Conservation (phyloP, 2,113 vertebrate species). For the Numida meleagris region DNA sequence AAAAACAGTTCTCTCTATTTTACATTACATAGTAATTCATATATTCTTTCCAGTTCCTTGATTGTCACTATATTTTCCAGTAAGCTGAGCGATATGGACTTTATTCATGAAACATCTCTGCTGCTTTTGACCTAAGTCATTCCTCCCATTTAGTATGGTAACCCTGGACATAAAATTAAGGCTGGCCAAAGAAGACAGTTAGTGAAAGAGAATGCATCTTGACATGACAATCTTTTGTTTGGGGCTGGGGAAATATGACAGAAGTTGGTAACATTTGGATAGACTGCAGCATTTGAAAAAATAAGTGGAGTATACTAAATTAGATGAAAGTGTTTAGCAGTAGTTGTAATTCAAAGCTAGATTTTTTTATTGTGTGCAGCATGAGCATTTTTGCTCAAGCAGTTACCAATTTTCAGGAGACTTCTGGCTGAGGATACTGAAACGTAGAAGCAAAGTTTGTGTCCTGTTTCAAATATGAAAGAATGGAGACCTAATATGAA, state of each 20-base stretch:
- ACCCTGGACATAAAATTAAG: neutral
- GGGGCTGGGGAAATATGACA: neutral
- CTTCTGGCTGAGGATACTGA: too few relatives aligned
- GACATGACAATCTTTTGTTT: neutral
- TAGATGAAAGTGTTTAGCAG: neutral
- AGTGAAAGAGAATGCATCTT: neutral
- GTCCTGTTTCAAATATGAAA: too few relatives aligned
- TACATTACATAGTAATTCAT: neutral
- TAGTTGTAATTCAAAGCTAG: neutral
- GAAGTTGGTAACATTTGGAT: neutral
- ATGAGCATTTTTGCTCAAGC: neutral
- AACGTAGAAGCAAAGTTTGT: too few relatives aligned
- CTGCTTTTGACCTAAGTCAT: neutral
- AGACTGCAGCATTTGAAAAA: neutral
- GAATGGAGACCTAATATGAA: too few relatives aligned
- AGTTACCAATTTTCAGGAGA: neutral
- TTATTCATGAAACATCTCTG: neutral
- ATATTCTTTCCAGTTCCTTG: neutral
- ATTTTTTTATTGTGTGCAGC: neutral
- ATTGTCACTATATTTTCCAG: neutral
- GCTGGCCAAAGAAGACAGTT: neutral
- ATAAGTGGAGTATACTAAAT: neutral
- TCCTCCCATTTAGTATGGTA: neutral
- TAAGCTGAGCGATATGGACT: neutral
- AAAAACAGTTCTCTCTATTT: neutral